Percentiles rank a stretch among this genome's conserved stretches.
Evolutionary conservation across 2,797 vertebrate genomes (phyloP).

Genomic region (Rhinella marina): DNA sequence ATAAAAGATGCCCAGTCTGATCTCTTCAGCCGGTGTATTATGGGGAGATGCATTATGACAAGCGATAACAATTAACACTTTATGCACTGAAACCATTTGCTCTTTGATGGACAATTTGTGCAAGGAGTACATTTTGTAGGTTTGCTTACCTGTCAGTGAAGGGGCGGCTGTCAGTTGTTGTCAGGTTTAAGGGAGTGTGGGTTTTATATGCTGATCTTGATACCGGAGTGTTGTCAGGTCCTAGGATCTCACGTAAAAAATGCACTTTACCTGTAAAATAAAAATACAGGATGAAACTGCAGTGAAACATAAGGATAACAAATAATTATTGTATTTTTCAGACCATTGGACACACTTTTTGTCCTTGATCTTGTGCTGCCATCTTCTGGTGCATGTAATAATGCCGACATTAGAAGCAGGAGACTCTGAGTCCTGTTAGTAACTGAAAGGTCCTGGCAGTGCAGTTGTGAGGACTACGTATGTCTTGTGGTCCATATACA

Average conservation of each 20-base stretch:
- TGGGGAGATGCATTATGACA: neutral
- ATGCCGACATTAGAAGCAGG: no score
- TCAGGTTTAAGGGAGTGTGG: slow-evolving; percentile 66
- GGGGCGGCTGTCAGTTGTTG: slow-evolving; percentile 69
- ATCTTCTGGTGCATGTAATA: no score
- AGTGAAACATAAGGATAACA: neutral
- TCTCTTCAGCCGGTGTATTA: no score
- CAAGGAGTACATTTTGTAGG: neutral
- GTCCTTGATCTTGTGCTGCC: no score
- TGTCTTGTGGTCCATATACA: no score
- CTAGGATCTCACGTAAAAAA: slow-evolving; percentile 71
- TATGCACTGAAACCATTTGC: neutral
- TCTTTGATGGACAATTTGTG: neutral
- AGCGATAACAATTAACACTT: neutral
- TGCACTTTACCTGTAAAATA: slow-evolving; percentile 71
- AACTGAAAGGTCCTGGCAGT: no score
- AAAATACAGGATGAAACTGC: neutral
- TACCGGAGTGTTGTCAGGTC: slow-evolving; percentile 66
- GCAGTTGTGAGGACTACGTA: no score
- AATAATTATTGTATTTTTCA: neutral
- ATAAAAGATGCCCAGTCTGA: no score
- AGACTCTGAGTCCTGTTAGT: no score
- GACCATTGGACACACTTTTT: no score
- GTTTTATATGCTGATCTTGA: slow-evolving; percentile 66
- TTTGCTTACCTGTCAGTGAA: slow-evolving; percentile 76